Conservation (phyloP, 2,113 vertebrate genomes). For the Odontophorus gujanensis region DNA sequence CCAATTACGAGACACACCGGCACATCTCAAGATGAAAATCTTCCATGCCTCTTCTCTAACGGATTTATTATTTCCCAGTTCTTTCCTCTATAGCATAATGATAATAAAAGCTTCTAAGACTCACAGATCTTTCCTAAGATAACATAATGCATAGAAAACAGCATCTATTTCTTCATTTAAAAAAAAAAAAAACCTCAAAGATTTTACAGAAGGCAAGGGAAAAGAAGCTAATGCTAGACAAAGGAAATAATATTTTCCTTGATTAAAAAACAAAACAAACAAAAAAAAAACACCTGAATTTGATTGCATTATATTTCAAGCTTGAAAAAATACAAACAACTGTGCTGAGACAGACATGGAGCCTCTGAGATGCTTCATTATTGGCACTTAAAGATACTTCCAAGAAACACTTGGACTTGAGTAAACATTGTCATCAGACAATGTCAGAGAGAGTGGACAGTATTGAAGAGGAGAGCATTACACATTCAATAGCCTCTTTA, state of each 20-base stretch:
- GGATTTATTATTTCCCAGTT: constrained; percentile 65
- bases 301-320: constrained; percentile 36
- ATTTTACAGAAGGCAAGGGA: constrained; percentile 41
- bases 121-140: constrained; percentile 55
- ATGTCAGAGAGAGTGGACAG: constrained; percentile 17
- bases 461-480: constrained; percentile 37
- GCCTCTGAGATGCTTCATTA: constrained; percentile 44
- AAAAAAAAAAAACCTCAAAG: not conserved
- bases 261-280: not conserved
- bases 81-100: constrained; percentile 67
- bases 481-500: constrained; percentile 46
- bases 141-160: constrained; percentile 66
- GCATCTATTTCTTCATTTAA: constrained; percentile 47
- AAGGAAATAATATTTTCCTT: constrained; percentile 53
- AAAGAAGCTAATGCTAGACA: constrained; percentile 49
- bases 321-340: constrained; percentile 46
- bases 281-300: not conserved
- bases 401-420: constrained; percentile 53
- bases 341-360: constrained; percentile 43
- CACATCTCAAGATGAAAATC: constrained; percentile 73
- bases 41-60: constrained; percentile 45
- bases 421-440: constrained; percentile 27
- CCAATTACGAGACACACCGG: constrained; percentile 64
- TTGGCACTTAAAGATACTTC: constrained; percentile 54
- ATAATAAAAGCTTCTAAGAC: constrained; percentile 73